Conservation (phyloP, 1,140 invertebrate genomes). For the Apis cerana region DNA sequence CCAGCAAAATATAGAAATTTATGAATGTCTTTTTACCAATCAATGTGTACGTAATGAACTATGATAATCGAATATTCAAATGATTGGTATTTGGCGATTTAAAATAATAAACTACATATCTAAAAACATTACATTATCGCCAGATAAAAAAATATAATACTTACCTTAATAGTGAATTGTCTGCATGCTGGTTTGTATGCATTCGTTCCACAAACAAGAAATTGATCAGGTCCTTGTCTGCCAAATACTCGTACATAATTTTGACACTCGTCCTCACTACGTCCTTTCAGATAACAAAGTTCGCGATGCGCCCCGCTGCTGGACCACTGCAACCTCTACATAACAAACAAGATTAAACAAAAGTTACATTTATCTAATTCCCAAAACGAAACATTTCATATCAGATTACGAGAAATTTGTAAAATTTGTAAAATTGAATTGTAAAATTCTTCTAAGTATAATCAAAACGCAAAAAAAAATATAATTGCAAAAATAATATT, state of each 20-base stretch:
- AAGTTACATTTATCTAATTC: constrained; percentile 39
- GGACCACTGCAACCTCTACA: constrained; percentile 92
- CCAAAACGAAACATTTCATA: not conserved
- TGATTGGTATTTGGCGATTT: not conserved
- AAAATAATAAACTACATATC: constrained; percentile 7
- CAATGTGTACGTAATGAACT: not conserved
- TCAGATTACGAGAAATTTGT: not conserved
- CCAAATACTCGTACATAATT: constrained; percentile 96
- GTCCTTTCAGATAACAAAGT: constrained; percentile 93
- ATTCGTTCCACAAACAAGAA: constrained; percentile 97
- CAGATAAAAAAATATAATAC: constrained; percentile 48
- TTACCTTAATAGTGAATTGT: constrained; percentile 85
- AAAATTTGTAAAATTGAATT: no score
- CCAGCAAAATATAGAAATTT: no score
- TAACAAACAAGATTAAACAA: constrained; percentile 69
- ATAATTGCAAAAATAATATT: not conserved
- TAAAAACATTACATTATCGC: constrained; percentile 11
- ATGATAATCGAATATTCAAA: not conserved
- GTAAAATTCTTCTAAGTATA: constrained; percentile 6
- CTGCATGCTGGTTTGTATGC: constrained; percentile 97
- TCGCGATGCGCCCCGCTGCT: constrained; percentile 91
- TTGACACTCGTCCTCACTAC: constrained; percentile 94
- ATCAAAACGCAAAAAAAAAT: not conserved
- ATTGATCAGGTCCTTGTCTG: constrained; percentile 85
- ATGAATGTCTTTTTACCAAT: no score